phyloP scores from a whole-genome alignment of 2,797 vertebrate genomes.

The Sphenopsis melanotis region DNA sequence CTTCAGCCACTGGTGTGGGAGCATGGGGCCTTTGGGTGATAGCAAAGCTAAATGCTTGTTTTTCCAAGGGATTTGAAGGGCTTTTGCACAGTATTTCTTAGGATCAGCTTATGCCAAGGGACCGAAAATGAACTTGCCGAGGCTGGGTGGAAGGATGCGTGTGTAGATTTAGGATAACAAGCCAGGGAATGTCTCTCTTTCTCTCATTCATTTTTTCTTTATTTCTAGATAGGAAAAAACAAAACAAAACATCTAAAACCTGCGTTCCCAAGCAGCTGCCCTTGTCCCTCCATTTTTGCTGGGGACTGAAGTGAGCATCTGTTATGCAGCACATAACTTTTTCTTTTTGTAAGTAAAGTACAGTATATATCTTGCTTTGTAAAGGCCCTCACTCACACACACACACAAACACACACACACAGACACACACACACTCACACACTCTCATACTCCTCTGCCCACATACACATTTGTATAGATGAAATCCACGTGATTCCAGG shows the following conservation, averaged over 20 bases:
- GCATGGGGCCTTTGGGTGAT: not conserved
- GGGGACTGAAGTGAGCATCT: constrained; percentile 46
- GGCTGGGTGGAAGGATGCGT: constrained; percentile 36
- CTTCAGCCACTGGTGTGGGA: not conserved
- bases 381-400: not conserved
- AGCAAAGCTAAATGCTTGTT: not conserved
- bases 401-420: not conserved
- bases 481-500: not conserved
- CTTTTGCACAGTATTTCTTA: constrained; percentile 14
- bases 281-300: constrained; percentile 30
- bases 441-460: not conserved
- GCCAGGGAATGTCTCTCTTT: constrained; percentile 8
- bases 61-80: not conserved
- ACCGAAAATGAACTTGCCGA: constrained; percentile 35
- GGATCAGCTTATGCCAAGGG: not conserved
- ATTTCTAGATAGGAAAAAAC: constrained; percentile 36
- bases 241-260: constrained; percentile 40
- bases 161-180: constrained; percentile 41
- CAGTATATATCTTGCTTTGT: constrained; percentile 51
- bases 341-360: constrained; percentile 40
- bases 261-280: constrained; percentile 47
- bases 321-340: constrained; percentile 33
- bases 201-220: not conserved
- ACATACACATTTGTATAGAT: not conserved
- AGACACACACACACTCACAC: not conserved